A percentile compares a stretch with the other conserved stretches of the same genome.
These are phyloP conservation scores for Istiophorus platypterus DNA, from an alignment of 2,113 vertebrate genomes.

Conservation along the genomic window DNA sequence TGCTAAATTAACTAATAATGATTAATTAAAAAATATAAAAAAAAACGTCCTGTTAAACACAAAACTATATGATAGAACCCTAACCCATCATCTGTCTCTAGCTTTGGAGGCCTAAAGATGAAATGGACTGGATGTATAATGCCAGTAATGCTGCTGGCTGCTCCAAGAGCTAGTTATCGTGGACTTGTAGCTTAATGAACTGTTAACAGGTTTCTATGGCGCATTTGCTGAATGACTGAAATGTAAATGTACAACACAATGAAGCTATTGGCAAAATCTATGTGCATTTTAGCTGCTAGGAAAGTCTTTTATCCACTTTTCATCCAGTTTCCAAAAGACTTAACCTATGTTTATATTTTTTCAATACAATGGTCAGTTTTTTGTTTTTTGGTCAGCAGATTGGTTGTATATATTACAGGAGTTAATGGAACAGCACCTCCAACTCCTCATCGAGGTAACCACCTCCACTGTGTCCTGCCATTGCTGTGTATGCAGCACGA, in stretches of 20 bases:
- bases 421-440: neutral
- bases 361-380: too few relatives aligned
- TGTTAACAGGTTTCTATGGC: neutral
- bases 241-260: neutral
- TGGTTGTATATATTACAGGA: too few relatives aligned
- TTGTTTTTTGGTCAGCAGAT: too few relatives aligned
- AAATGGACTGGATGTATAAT: neutral
- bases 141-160: too few relatives aligned
- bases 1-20: neutral
- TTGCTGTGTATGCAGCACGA: neutral
- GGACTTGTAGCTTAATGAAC: neutral
- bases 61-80: constrained; percentile 14
- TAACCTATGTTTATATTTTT: neutral
- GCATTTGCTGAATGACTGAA: neutral
- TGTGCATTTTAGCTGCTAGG: constrained; percentile 17
- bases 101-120: neutral
- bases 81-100: constrained; percentile 36
- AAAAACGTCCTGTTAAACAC: neutral
- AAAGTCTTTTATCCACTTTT: neutral
- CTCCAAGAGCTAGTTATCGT: neutral
- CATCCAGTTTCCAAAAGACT: neutral
- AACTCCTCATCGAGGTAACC: neutral
- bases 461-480: neutral
- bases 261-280: neutral
- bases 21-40: constrained; percentile 10